These are phyloP conservation scores for Turritopsis rubra DNA, from an alignment of 30 jellyfish, hydroid and myxozoan species.

Conservation along the genomic window DNA sequence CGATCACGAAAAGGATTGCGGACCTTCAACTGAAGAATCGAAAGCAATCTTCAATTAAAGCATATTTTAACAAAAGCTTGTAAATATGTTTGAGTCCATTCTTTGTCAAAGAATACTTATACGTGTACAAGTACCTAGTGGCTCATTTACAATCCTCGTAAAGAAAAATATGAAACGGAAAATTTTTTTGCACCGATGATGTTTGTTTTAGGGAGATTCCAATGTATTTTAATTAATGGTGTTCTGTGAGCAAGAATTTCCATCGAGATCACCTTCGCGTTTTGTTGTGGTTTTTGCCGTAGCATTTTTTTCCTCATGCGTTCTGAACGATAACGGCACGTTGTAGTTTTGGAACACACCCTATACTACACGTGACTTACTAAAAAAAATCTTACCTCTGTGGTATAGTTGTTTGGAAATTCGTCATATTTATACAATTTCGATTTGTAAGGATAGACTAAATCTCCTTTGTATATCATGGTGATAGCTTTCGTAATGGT, in stretches of 20 bases:
- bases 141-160: too few species aligned
- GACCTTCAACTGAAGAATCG: background rate
- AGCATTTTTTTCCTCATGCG: too few species aligned
- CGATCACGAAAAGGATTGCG: background rate
- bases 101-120: background rate
- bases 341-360: background rate
- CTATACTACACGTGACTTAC: background rate
- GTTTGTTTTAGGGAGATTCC: too few species aligned
- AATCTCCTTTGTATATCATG: conserved; percentile 50
- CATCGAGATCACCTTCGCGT: too few species aligned
- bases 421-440: conserved; percentile 47
- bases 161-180: too few species aligned
- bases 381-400: conserved; percentile 29
- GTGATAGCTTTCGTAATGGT: conserved; percentile 47
- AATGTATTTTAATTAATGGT: too few species aligned
- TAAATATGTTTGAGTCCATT: background rate
- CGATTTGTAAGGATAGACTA: conserved; percentile 55
- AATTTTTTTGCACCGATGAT: too few species aligned
- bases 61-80: background rate
- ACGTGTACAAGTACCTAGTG: too few species aligned
- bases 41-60: background rate
- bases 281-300: too few species aligned
- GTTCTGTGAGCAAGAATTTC: too few species aligned
- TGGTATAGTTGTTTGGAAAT: conserved; percentile 49
- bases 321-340: too few species aligned